These are phyloP conservation scores for Fulmarus glacialis DNA, from an alignment of 2,113 vertebrate species.

Conservation along the genomic window DNA sequence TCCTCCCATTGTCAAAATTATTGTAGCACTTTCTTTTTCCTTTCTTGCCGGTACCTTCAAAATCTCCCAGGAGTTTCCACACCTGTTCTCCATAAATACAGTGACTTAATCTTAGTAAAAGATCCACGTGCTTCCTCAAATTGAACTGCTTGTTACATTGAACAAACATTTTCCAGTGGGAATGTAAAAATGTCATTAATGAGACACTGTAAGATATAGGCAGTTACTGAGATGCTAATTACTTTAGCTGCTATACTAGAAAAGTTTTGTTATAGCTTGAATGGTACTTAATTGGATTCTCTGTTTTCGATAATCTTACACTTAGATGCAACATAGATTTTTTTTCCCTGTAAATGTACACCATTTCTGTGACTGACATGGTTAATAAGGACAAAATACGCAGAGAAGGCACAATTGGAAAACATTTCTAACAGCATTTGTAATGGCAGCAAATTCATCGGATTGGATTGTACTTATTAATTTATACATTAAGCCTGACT, in stretches of 20 bases:
- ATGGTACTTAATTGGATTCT: background rate
- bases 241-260: background rate
- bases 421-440: background rate
- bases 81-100: constrained; percentile 48
- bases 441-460: background rate
- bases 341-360: too few species aligned
- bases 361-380: background rate
- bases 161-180: background rate
- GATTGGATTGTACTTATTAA: background rate
- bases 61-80: constrained; percentile 44
- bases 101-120: constrained; percentile 8
- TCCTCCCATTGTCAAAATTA: background rate
- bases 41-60: background rate
- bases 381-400: background rate
- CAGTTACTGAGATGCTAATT: background rate
- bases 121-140: background rate
- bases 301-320: background rate
- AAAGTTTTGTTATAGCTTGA: background rate
- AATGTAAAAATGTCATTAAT: background rate
- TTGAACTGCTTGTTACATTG: background rate
- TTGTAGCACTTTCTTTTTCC: background rate
- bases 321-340: background rate
- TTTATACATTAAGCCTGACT: background rate
- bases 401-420: background rate
- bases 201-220: background rate